Evolutionary conservation across 2,113 vertebrate species (phyloP).

Genomic region (Equus quagga): DNA sequence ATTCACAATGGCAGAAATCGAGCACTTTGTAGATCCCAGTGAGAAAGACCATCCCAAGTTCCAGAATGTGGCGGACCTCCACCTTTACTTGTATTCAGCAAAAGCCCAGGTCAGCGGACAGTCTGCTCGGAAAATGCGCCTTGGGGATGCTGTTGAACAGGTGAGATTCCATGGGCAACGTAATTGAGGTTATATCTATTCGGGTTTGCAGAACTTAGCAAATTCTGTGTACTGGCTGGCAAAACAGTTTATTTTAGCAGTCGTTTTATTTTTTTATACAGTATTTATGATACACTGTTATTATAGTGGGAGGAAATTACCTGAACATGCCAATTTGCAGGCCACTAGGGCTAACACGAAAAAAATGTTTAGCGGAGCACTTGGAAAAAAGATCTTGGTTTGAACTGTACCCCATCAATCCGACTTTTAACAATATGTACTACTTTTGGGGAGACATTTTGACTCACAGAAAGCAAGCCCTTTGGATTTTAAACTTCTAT

Average conservation of each 20-base stretch:
- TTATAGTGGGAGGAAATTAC: not conserved
- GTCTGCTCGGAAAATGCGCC: constrained; percentile 93
- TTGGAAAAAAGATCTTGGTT: not conserved
- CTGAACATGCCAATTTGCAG: not conserved
- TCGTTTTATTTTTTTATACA: not conserved
- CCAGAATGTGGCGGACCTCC: constrained; percentile 92
- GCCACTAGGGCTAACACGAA: not conserved
- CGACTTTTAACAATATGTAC: not conserved
- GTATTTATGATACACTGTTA: not conserved
- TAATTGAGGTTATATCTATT: not conserved
- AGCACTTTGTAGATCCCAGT: constrained; percentile 98
- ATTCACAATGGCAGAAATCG: constrained; percentile 99
- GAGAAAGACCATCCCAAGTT: constrained; percentile 98
- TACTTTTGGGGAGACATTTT: not conserved
- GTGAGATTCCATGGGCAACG: constrained; percentile 75
- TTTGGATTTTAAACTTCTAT: not conserved
- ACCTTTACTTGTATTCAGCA: constrained; percentile 94
- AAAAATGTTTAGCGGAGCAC: not conserved
- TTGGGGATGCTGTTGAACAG: constrained; percentile 98
- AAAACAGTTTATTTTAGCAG: not conserved
- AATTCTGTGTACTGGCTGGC: not conserved
- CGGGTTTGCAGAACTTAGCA: not conserved
- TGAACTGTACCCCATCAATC: not conserved
- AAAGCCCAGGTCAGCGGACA: constrained; percentile 98
- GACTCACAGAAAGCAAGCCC: not conserved